Conservation (phyloP, 1,140 invertebrate genomes). For the Acyrthosiphon pisum region DNA sequence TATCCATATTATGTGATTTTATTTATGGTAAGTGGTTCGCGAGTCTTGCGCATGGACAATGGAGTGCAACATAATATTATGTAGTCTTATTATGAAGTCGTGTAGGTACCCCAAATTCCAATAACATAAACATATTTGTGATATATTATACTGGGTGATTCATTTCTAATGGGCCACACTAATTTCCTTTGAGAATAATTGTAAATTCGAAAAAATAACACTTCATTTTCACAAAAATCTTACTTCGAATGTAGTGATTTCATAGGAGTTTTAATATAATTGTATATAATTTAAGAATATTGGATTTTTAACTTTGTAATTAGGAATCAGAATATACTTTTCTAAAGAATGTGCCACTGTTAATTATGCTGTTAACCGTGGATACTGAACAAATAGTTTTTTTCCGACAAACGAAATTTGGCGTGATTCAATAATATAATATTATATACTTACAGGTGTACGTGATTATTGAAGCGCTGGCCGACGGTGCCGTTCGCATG, state of each 20-base stretch:
- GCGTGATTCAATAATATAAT: too few species aligned
- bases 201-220: too few species aligned
- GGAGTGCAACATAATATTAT: neutral
- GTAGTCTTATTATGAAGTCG: neutral
- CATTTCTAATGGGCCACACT: too few species aligned
- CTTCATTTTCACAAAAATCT: too few species aligned
- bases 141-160: too few species aligned
- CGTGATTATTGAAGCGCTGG: slow-evolving; percentile 73
- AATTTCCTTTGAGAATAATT: too few species aligned
- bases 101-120: neutral
- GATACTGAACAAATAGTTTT: neutral
- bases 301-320: neutral
- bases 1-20: neutral
- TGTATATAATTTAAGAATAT: neutral
- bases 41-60: neutral
- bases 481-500: slow-evolving; percentile 79
- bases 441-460: slow-evolving; percentile 68
- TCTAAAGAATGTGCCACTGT: neutral
- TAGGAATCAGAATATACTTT: neutral
- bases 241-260: too few species aligned
- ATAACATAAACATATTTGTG: neutral
- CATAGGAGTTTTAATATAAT: too few species aligned
- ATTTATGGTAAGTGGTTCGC: neutral
- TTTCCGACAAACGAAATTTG: neutral
- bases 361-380: neutral